These are phyloP conservation scores for Calephelis nemesis DNA, from an alignment of 1,140 invertebrate genomes.

Conservation along the genomic window DNA sequence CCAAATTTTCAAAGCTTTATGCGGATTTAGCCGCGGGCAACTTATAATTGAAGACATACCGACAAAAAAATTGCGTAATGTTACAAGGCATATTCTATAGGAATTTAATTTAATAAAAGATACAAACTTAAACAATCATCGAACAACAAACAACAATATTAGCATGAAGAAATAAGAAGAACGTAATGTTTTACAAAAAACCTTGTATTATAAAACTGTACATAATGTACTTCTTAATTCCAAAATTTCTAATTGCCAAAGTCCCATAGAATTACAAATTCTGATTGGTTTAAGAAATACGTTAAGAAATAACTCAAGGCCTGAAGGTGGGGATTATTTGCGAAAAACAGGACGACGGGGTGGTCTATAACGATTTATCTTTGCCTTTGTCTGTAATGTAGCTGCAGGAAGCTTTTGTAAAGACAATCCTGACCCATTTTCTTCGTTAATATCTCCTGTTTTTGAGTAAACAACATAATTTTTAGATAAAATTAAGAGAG, in stretches of 20 bases:
- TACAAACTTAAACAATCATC: no score
- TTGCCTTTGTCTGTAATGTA: conserved; percentile 39
- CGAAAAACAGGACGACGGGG: conserved; percentile 37
- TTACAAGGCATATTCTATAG: no score
- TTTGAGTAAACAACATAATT: conserved; percentile 25
- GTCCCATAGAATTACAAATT: conserved; percentile 19
- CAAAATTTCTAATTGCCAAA: background rate
- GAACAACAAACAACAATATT: no score
- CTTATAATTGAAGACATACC: no score
- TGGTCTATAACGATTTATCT: conserved; percentile 47
- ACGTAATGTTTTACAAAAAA: no score
- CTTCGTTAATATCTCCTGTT: conserved; percentile 30
- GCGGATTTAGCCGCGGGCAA: no score
- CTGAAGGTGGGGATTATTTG: conserved; percentile 35
- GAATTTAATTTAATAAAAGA: no score
- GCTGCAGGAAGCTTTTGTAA: conserved; percentile 37
- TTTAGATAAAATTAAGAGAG: conserved; percentile 19
- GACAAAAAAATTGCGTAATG: no score
- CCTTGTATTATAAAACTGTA: no score
- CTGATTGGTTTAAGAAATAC: conserved; percentile 30
- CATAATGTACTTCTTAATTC: no score
- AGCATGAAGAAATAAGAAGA: no score
- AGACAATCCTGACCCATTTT: conserved; percentile 42
- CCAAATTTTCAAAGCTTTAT: no score
- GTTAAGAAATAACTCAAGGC: conserved; percentile 28